These are phyloP conservation scores for Piaya cayana DNA, from an alignment of 2,113 vertebrate species.

Conservation along the genomic window DNA sequence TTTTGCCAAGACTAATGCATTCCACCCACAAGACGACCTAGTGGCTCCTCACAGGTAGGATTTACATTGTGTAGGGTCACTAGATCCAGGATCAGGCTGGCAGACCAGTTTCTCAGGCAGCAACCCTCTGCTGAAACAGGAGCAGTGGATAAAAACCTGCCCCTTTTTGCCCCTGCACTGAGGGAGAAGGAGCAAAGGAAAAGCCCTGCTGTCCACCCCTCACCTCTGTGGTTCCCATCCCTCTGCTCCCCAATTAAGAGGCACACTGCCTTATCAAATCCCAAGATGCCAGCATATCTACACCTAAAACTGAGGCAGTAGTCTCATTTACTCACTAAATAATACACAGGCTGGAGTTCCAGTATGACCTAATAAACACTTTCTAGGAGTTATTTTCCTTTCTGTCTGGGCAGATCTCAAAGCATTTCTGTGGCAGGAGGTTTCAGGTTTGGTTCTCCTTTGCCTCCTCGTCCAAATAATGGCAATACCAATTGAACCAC, in stretches of 20 bases:
- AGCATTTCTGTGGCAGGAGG: not conserved
- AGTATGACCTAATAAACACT: not conserved
- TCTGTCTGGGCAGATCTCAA: not conserved
- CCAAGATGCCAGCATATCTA: not conserved
- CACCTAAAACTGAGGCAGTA: not conserved
- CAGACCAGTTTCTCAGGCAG: not conserved
- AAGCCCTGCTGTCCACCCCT: not conserved
- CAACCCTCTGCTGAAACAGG: rapidly evolving
- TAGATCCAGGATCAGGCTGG: not conserved
- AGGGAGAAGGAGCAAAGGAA: not conserved
- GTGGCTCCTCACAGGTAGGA: not conserved
- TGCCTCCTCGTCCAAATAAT: not conserved
- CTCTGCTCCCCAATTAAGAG: not conserved
- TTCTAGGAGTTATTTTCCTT: not conserved
- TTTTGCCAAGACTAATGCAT: slow-evolving; percentile 1
- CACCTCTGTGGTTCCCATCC: not conserved
- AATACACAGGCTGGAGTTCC: not conserved
- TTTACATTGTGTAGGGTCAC: rapidly evolving
- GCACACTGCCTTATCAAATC: not conserved
- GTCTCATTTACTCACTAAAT: not conserved
- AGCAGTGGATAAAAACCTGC: not conserved
- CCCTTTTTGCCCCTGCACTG: not conserved
- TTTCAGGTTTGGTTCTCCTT: not conserved
- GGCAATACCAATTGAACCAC: not conserved
- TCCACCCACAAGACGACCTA: not conserved